phyloP scores from a whole-genome alignment of 2,113 vertebrate species.

The Dromas ardeola region DNA sequence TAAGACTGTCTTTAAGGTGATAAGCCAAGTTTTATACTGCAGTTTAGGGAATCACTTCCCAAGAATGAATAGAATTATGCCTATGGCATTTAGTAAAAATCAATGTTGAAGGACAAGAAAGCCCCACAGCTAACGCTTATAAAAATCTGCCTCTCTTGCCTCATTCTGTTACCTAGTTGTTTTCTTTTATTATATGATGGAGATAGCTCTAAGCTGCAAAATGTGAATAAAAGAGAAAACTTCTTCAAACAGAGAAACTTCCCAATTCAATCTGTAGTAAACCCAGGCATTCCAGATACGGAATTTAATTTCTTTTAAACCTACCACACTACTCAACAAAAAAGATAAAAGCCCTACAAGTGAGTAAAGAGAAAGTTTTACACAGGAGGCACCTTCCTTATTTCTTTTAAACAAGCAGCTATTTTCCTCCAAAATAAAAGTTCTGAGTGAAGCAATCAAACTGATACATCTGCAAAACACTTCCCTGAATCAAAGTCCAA shows the following conservation, averaged over 20 bases:
- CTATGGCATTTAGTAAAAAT: slow-evolving; percentile 48
- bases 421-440: background rate
- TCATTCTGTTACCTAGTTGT: slow-evolving; percentile 17
- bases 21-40: slow-evolving; percentile 41
- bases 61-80: slow-evolving; percentile 44
- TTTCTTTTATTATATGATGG: slow-evolving; percentile 33
- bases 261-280: slow-evolving; percentile 1
- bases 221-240: slow-evolving; percentile 17
- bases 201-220: slow-evolving; percentile 24
- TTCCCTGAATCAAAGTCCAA: background rate
- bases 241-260: slow-evolving; percentile 24
- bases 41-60: slow-evolving; percentile 51
- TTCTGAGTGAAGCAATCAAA: slow-evolving; percentile 7
- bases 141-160: slow-evolving; percentile 20
- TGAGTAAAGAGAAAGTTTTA: background rate
- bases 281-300: background rate
- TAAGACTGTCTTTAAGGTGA: slow-evolving; percentile 42
- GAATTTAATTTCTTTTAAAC: slow-evolving; percentile 26
- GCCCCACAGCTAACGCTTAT: slow-evolving; percentile 23
- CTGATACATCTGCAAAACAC: background rate
- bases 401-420: background rate
- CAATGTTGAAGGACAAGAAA: slow-evolving; percentile 52
- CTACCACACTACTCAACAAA: background rate
- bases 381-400: background rate
- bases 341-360: background rate